Evolutionary conservation across 2,113 vertebrate species (phyloP), one percentile per base, ranked within the genome.

Genomic region (Poicephalus gulielmi): DNA sequence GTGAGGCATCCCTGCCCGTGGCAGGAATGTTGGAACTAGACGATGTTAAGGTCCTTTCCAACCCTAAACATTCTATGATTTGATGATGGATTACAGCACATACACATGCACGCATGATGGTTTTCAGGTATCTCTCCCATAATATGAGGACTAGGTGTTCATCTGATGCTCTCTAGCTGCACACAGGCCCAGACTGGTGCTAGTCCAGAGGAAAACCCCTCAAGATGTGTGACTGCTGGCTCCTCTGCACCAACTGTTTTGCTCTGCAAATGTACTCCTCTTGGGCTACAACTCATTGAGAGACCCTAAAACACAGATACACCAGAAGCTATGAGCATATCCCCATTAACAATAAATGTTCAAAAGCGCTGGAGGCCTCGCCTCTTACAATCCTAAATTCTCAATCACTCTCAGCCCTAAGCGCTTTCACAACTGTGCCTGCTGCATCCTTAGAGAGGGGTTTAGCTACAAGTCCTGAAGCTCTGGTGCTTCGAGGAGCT

Each of bases 391-490:
- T 31, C 18, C 17, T 44, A 20, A 57, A 6, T 46, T 46, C 15
- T 17, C 13, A 41, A 14, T 12, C 25, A 11, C 17, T 11, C 22
- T 47, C 33, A 49, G 41, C 17, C n/a, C 0, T 2, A 46, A 31
- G 3, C 0, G 0, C 2, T 0, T 41, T 83, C 31, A n/a, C 14
- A 69, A 18, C 31, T 0, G 0, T 37, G 23, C 4, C 74, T 16
- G 31, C 33, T 88, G 28, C 43, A 28, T 59, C 33, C 59, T 43
- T 46, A 49, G n/a, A 31, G 44, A 62, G 70, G 24, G 14, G 22
- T 5, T 88, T 23, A 53, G 39, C 17, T 77, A 30, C 33, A 60
- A 46, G 22, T 16, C 22, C 35, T 52, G 59, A 74, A 35, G 16
- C 23, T 9, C 59, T 73, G 23, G 10, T 62, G 33, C 23, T 84